Evolutionary conservation across 2,888 invertebrate species (phyloP), one percentile per base, ranked within the genome.

Genomic region (Reticulitermes lucifugus): DNA sequence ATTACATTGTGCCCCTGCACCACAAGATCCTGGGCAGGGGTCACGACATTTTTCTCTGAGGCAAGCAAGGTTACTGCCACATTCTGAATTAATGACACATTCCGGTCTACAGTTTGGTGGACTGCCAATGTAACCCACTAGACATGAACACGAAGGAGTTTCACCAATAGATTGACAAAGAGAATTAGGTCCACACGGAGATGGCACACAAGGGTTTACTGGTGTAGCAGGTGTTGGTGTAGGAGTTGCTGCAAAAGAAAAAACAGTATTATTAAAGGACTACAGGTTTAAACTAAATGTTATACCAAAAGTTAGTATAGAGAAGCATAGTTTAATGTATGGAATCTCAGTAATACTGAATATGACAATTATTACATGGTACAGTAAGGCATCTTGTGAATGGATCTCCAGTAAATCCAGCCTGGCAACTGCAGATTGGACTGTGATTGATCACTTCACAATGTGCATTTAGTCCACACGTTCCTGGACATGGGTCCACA

Each of bases 361-460:
- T 14, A 79, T 41, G 18, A 46, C 14, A 41, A 46, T 29, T 55
- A 4, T 60, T 87, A 87, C 89, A 35, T 84, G 87, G 75, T 87
- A 91, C 88, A 81, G 89, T 89, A 60, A 91, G 91, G 89, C 96
- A 96, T 73, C 93, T 93, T 18, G 93, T 92, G 89, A 96, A 97
- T 80, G 97, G 97, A 94, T 97, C 96, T 21, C 97, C 97, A 85
- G 94, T 93, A 89, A 94, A 93, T 60, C 94, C 95, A 41, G 90
- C 90, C 60, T 94, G 93, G 89, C 96, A 96, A 85, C 93, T 93
- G 89, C 96, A 96, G 88, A 95, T 94, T 10, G 95, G 95, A 88
- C 94, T 94, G 89, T 95, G 95, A 89, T 95, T 94, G 65, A 95
- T 93, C 25, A 96, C 95, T 87, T 93, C 93, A 88, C 96, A 96